These are phyloP conservation scores for Equus przewalskii DNA, from an alignment of 2,113 vertebrate genomes.

Conservation along the genomic window DNA sequence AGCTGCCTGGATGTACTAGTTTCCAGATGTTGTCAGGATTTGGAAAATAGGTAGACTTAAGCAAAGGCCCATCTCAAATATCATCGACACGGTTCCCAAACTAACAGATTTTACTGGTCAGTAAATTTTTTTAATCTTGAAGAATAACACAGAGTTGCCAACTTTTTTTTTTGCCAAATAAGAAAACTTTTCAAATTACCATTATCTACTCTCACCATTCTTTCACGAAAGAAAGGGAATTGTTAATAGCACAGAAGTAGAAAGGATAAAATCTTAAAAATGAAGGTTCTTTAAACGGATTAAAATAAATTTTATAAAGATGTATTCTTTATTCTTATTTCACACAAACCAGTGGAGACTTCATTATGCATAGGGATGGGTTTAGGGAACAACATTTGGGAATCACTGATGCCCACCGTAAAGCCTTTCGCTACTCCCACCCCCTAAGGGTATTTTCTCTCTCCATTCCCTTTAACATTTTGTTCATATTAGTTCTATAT, in stretches of 20 bases:
- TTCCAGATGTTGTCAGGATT: constrained; percentile 11
- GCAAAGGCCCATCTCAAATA: background rate
- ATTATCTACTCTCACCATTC: background rate
- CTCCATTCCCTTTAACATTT: background rate
- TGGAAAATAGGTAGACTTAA: background rate
- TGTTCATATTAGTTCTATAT: background rate
- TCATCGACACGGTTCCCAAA: background rate
- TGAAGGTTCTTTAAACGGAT: background rate
- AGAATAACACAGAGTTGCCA: background rate
- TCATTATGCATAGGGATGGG: background rate
- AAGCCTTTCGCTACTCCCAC: background rate
- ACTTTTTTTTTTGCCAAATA: constrained; percentile 37
- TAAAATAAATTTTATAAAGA: constrained; percentile 15
- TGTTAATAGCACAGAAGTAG: background rate
- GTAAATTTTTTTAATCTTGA: background rate
- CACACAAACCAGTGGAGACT: background rate
- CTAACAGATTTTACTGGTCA: constrained; percentile 1
- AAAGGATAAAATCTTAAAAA: background rate
- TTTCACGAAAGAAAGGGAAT: background rate
- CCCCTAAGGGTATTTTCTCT: background rate
- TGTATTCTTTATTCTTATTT: constrained; percentile 22
- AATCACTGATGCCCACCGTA: background rate
- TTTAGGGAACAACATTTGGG: background rate
- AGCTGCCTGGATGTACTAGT: background rate
- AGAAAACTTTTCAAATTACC: background rate